Percentiles rank a stretch among this genome's conserved stretches.
These are phyloP conservation scores for Rhodophaea formosa DNA, from an alignment of 2,888 invertebrate species.

Conservation along the genomic window DNA sequence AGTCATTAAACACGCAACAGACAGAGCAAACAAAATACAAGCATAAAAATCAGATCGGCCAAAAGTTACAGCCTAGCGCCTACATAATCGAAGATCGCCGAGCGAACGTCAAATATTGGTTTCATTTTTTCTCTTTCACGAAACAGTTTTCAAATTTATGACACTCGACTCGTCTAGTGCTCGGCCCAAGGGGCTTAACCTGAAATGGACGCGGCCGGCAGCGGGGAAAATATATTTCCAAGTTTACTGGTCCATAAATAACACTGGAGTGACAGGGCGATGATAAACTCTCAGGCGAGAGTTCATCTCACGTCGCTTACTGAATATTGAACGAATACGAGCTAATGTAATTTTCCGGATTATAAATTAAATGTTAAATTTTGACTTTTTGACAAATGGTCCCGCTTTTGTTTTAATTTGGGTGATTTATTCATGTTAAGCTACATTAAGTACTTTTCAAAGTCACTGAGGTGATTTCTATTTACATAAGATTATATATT, in stretches of 20 bases:
- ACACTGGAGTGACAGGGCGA: constrained; percentile 77
- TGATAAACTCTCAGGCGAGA: constrained; percentile 72
- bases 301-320: constrained; percentile 73
- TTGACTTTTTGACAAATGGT: constrained; percentile 12
- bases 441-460: not conserved
- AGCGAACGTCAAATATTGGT: constrained; percentile 67
- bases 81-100: constrained; percentile 53
- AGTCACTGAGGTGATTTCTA: not conserved
- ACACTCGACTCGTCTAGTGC: constrained; percentile 77
- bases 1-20: not conserved
- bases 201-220: constrained; percentile 76
- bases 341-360: constrained; percentile 49
- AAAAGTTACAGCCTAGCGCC: constrained; percentile 23
- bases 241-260: constrained; percentile 81
- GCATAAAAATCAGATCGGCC: constrained; percentile 26
- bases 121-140: constrained; percentile 70
- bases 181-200: constrained; percentile 78
- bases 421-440: not conserved
- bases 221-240: constrained; percentile 79
- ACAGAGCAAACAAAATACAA: not conserved
- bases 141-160: constrained; percentile 79
- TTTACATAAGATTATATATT: too few species aligned
- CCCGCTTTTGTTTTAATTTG: constrained; percentile 15
- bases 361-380: constrained; percentile 27
- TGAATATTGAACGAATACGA: constrained; percentile 68